Evolutionary conservation across 1,140 invertebrate genomes (phyloP).

Genomic region (Plectrocnemia conspersa): DNA sequence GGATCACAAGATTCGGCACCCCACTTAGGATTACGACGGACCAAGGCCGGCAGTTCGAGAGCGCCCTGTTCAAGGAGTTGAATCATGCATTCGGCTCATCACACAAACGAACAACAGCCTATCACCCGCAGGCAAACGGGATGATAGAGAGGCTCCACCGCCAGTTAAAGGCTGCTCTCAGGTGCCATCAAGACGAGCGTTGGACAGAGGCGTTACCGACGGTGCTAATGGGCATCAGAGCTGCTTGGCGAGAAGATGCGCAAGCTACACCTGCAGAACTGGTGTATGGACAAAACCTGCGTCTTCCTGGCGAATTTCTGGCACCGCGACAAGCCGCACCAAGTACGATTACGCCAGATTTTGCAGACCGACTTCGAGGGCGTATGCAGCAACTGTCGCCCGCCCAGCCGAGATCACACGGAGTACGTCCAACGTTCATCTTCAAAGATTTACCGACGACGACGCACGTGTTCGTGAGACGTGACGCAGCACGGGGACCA

Average conservation of each 20-base stretch:
- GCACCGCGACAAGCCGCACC: too few relatives aligned
- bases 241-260: conserved; percentile 39
- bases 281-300: not conserved
- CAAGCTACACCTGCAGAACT: conserved; percentile 32
- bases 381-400: not conserved
- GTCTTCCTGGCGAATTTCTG: not conserved
- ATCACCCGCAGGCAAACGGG: conserved; percentile 43
- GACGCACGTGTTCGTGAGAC: not conserved
- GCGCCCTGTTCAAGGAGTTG: too few relatives aligned
- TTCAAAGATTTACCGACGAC: not conserved
- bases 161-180: conserved; percentile 41
- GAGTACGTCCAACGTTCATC: not conserved
- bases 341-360: not conserved
- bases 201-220: conserved; percentile 42
- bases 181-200: conserved; percentile 31
- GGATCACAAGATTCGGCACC: not conserved
- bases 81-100: too few relatives aligned
- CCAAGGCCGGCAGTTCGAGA: not conserved
- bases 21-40: not conserved
- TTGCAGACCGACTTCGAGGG: not conserved
- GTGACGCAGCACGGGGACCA: not conserved
- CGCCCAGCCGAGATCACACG: not conserved
- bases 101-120: conserved; percentile 46
- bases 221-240: conserved; percentile 43
- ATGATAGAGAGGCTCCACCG: conserved; percentile 45